Percentiles rank a stretch among this genome's conserved stretches.
These are phyloP conservation scores for Eleutherodactylus coqui DNA, from an alignment of 2,797 vertebrate genomes.

Conservation along the genomic window DNA sequence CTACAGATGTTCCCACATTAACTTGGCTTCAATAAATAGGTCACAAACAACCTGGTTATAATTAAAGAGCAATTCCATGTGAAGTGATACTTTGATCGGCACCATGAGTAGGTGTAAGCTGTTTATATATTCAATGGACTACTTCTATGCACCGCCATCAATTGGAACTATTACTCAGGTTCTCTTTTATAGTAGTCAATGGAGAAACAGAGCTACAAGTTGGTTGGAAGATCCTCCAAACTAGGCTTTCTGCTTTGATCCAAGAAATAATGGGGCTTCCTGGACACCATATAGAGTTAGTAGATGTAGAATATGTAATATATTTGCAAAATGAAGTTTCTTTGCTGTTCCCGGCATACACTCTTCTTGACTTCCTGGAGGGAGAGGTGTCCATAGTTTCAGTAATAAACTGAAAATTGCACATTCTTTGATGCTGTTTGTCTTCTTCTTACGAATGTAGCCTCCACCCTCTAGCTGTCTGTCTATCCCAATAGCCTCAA, in stretches of 20 bases:
- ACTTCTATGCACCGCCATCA: not conserved
- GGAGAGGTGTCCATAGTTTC: no score
- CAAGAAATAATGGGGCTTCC: no score
- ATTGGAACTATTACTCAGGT: not conserved
- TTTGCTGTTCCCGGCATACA: no score
- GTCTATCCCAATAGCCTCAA: no score
- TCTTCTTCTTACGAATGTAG: no score
- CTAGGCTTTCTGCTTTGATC: not conserved
- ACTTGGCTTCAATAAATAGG: not conserved
- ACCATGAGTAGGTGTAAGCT: not conserved
- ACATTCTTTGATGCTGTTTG: no score
- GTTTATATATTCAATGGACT: not conserved
- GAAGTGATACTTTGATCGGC: not conserved
- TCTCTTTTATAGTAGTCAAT: not conserved
- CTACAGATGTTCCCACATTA: conserved; percentile 4
- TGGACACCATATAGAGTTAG: no score
- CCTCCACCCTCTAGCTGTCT: no score
- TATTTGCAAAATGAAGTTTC: no score
- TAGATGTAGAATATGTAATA: no score
- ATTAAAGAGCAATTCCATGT: not conserved
- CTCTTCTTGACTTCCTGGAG: no score
- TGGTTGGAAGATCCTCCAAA: not conserved
- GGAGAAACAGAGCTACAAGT: not conserved
- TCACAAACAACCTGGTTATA: not conserved
- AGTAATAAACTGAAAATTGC: no score